Conservation (phyloP, 2,113 vertebrate species). For the Nothocercus julius region DNA sequence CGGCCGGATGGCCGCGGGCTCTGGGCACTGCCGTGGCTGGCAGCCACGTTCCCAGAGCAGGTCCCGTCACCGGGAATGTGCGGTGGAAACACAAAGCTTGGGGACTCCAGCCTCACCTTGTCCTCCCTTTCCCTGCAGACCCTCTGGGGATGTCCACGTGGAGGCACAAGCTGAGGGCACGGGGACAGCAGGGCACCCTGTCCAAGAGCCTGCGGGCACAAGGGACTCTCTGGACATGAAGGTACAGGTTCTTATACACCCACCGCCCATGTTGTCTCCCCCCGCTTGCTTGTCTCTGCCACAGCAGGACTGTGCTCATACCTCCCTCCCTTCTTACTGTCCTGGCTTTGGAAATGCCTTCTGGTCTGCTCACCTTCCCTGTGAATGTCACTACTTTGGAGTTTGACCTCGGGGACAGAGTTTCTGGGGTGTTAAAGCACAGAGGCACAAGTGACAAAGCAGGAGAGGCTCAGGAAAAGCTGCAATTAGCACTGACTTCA, state of each 20-base stretch:
- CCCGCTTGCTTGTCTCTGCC: not conserved
- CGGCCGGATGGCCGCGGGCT: not conserved
- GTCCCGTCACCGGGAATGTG: not conserved
- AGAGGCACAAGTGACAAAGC: not conserved
- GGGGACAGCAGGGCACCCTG: accelerated
- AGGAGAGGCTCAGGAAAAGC: not conserved
- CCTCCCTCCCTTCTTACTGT: not conserved
- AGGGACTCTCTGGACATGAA: not conserved
- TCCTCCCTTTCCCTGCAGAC: not conserved
- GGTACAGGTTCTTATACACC: not conserved
- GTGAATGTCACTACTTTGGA: not conserved
- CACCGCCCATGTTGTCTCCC: accelerated
- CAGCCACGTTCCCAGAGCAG: not conserved
- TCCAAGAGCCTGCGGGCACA: not conserved
- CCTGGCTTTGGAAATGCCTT: not conserved
- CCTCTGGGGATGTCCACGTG: accelerated
- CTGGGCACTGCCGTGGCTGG: not conserved
- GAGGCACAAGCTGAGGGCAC: accelerated
- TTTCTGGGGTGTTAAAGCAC: not conserved
- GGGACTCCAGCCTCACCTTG: not conserved
- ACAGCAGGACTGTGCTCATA: accelerated
- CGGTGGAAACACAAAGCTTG: not conserved
- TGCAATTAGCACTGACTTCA: not conserved
- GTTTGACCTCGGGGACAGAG: not conserved
- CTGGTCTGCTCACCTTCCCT: not conserved